Conservation (phyloP, 2,113 vertebrate genomes). For the Rana temporaria region DNA sequence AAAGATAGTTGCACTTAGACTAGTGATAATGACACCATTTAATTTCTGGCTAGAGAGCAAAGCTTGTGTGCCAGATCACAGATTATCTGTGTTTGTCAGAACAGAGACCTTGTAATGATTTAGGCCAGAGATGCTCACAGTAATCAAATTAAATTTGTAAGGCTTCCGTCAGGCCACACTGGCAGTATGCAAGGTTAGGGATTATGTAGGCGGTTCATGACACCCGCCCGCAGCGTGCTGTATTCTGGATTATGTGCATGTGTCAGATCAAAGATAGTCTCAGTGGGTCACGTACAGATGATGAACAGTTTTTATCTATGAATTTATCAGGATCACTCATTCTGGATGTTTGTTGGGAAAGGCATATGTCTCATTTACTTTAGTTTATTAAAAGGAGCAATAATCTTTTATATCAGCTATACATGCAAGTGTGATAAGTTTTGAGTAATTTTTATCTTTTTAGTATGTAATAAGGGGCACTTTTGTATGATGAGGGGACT, state of each 20-base stretch:
- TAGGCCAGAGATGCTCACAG: slow-evolving; percentile 3
- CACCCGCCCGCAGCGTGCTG: slow-evolving; percentile 9
- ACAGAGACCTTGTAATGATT: slow-evolving; percentile 2
- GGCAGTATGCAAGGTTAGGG: slow-evolving; percentile 18
- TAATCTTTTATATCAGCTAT: too few relatives aligned
- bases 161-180: neutral
- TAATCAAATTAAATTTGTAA: slow-evolving; percentile 30
- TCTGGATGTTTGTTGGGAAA: neutral
- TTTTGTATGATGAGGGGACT: too few relatives aligned
- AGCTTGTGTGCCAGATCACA: neutral
- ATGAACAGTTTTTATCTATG: neutral
- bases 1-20: neutral
- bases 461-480: too few relatives aligned
- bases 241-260: slow-evolving; percentile 11
- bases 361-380: neutral
- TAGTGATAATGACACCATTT: neutral
- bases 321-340: neutral
- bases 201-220: slow-evolving; percentile 28
- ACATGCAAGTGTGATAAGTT: too few relatives aligned
- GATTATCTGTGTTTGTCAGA: slow-evolving; percentile 3
- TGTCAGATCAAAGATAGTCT: slow-evolving; percentile 13
- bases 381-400: too few relatives aligned
- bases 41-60: neutral
- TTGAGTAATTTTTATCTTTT: too few relatives aligned
- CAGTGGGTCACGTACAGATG: neutral